Conservation (phyloP, 2,888 invertebrate genomes). For the Mystacides longicornis region DNA sequence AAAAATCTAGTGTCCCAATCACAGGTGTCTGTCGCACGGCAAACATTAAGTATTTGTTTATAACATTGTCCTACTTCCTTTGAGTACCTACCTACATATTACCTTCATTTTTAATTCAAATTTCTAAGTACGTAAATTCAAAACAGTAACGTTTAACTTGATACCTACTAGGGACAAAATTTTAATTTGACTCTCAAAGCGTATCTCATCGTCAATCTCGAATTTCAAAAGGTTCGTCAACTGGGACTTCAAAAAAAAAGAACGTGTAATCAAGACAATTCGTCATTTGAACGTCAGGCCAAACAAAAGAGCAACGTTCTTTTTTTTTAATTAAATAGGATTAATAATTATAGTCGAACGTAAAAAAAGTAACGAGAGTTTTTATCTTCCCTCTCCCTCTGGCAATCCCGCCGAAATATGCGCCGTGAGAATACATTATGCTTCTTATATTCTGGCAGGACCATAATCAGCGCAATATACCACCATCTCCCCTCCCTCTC, state of each 20-base stretch:
- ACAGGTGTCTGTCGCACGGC: too few relatives aligned
- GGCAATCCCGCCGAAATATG: slow-evolving; percentile 15
- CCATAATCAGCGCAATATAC: neutral
- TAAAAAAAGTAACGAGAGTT: slow-evolving; percentile 10
- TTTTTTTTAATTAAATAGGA: neutral
- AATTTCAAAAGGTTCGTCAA: neutral
- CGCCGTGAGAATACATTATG: slow-evolving; percentile 9
- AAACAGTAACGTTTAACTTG: too few relatives aligned
- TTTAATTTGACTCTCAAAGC: too few relatives aligned
- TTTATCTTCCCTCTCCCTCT: slow-evolving; percentile 7
- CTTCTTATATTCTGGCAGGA: neutral
- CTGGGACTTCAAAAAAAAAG: neutral
- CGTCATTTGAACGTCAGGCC: neutral
- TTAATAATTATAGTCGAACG: slow-evolving; percentile 10
- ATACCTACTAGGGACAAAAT: too few relatives aligned
- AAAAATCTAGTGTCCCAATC: too few relatives aligned
- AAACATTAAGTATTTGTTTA: too few relatives aligned
- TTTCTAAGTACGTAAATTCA: too few relatives aligned
- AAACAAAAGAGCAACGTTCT: neutral
- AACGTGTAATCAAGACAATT: neutral
- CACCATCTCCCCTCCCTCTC: neutral
- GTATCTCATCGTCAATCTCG: neutral
- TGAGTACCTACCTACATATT: too few relatives aligned
- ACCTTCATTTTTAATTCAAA: too few relatives aligned
- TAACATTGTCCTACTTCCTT: too few relatives aligned